These are phyloP conservation scores for Melieria omissa DNA, from an alignment of 2,888 invertebrate genomes.

Conservation along the genomic window DNA sequence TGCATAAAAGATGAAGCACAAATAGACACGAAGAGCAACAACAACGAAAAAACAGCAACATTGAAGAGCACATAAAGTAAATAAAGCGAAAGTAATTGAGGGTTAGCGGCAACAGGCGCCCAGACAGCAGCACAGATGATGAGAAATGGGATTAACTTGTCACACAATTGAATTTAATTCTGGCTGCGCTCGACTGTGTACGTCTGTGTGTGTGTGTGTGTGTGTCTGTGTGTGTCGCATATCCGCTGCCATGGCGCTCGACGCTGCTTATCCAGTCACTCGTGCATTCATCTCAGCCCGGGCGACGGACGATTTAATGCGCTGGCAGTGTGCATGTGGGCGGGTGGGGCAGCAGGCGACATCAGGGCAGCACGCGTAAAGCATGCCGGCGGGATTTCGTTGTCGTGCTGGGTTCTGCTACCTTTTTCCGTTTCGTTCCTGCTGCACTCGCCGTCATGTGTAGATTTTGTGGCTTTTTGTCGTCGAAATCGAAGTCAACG, in stretches of 20 bases:
- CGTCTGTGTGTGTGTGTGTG: not conserved
- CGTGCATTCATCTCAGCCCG: too few species aligned
- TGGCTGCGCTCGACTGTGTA: slow-evolving; percentile 47
- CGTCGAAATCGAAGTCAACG: too few species aligned
- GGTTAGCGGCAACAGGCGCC: not conserved
- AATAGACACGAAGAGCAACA: not conserved
- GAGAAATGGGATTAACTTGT: slow-evolving; percentile 61
- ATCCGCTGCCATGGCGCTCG: not conserved
- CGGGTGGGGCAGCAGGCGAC: too few species aligned
- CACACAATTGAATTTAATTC: slow-evolving; percentile 65
- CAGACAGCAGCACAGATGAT: slow-evolving; percentile 5
- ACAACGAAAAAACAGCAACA: not conserved
- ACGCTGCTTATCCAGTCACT: too few species aligned
- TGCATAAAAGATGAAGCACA: slow-evolving; percentile 44
- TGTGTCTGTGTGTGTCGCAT: not conserved
- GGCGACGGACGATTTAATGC: too few species aligned
- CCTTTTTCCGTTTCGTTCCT: too few species aligned
- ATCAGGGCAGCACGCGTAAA: too few species aligned
- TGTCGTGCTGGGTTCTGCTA: too few species aligned
- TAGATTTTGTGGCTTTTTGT: too few species aligned
- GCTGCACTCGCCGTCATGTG: too few species aligned
- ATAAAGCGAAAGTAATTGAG: not conserved
- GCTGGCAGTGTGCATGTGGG: too few species aligned
- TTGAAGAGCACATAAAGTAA: slow-evolving; percentile 12
- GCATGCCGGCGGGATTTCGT: too few species aligned